phyloP scores from a whole-genome alignment of 2,888 invertebrate species.

The Fragum sueziense region DNA sequence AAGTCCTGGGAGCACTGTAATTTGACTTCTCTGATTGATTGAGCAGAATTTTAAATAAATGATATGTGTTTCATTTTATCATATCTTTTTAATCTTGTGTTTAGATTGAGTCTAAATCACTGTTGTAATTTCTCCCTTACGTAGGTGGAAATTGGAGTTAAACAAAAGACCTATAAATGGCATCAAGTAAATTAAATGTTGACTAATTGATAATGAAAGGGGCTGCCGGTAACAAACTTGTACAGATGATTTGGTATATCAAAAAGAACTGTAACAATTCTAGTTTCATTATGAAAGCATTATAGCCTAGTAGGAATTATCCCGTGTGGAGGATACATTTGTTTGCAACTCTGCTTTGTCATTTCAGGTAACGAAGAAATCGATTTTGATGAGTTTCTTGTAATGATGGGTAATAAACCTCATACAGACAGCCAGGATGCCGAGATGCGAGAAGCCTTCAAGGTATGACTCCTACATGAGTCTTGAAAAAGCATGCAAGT shows the following conservation, averaged over 20 bases:
- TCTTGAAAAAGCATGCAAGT: not conserved
- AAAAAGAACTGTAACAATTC: not conserved
- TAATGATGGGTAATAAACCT: slow-evolving; percentile 45
- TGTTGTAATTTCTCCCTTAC: no score
- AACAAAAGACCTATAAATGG: no score
- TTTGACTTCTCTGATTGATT: no score
- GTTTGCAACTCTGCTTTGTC: not conserved
- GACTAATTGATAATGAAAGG: not conserved
- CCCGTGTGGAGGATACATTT: no score
- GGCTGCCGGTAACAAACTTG: no score
- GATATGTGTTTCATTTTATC: no score
- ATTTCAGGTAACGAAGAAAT: slow-evolving; percentile 55
- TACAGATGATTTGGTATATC: not conserved
- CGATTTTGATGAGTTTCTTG: slow-evolving; percentile 58
- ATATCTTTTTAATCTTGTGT: no score
- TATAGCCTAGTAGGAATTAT: not conserved
- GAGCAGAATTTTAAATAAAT: no score
- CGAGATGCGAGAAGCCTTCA: slow-evolving; percentile 57
- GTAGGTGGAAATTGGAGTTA: no score
- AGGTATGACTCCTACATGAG: slow-evolving; percentile 23
- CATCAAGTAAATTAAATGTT: not conserved
- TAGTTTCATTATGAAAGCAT: not conserved
- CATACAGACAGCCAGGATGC: slow-evolving; percentile 47
- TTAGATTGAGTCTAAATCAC: no score
- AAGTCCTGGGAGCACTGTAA: no score